Percentiles rank a stretch among this genome's conserved stretches.
These are phyloP conservation scores for Dynastes grantii DNA, from an alignment of 2,888 invertebrate species.

Conservation along the genomic window DNA sequence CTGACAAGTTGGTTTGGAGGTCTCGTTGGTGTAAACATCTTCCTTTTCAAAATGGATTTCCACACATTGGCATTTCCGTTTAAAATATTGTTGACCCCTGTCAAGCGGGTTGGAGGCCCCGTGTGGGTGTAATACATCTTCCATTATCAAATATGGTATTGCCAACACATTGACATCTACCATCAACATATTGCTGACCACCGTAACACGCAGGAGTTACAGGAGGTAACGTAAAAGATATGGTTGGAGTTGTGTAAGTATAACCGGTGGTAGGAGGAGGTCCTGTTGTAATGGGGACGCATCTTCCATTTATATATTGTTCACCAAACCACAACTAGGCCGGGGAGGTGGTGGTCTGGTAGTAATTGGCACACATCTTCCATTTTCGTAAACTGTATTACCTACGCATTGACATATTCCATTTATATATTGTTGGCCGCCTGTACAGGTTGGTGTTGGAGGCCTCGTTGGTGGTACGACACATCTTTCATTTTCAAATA, in stretches of 20 bases:
- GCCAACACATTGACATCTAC: constrained; percentile 16
- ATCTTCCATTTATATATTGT: constrained; percentile 27
- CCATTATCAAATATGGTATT: constrained; percentile 24
- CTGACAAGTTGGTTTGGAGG: too few relatives aligned
- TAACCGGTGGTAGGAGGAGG: not conserved
- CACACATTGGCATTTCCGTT: constrained; percentile 31
- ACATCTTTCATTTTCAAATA: constrained; percentile 42
- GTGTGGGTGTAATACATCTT: too few relatives aligned
- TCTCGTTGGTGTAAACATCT: not conserved
- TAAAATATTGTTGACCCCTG: constrained; percentile 26
- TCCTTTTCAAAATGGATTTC: constrained; percentile 44
- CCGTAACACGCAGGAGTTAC: not conserved
- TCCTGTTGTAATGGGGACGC: not conserved
- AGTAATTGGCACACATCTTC: constrained; percentile 27
- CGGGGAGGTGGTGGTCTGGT: constrained; percentile 21
- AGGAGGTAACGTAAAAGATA: not conserved
- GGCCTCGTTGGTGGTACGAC: constrained; percentile 25
- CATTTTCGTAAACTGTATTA: constrained; percentile 22
- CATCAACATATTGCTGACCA: constrained; percentile 24
- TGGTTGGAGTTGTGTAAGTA: not conserved
- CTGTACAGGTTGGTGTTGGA: constrained; percentile 15
- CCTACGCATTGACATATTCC: constrained; percentile 38
- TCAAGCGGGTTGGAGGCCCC: not conserved
- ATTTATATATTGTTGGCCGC: constrained; percentile 32
- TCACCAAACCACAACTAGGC: not conserved